Evolutionary conservation across 2,113 vertebrate genomes (phyloP).

Genomic region (Meriones unguiculatus): DNA sequence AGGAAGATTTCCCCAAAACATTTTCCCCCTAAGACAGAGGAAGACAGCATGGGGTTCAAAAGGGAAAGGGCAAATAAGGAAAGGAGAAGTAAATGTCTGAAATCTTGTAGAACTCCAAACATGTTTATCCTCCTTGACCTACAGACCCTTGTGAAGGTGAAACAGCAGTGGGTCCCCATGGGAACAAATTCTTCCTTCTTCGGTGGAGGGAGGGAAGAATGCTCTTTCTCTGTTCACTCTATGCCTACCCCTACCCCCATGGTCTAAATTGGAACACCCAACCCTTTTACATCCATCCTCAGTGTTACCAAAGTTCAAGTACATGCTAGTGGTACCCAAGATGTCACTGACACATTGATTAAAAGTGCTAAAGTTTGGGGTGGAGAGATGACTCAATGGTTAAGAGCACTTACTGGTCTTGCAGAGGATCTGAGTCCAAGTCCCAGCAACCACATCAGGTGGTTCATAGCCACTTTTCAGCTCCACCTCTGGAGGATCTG

Average conservation of each 20-base stretch:
- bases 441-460: neutral
- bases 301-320: neutral
- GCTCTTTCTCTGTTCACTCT: neutral
- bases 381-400: no score
- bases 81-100: neutral
- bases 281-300: no score
- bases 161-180: neutral
- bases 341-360: neutral
- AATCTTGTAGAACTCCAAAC: neutral
- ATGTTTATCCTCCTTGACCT: neutral
- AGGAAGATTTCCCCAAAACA: constrained; percentile 7
- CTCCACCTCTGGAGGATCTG: neutral
- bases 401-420: neutral
- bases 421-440: neutral
- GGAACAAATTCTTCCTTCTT: neutral
- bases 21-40: neutral
- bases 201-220: neutral
- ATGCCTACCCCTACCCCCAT: neutral
- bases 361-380: neutral
- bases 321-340: neutral
- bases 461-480: neutral
- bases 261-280: neutral
- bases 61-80: neutral
- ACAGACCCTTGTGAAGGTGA: neutral
- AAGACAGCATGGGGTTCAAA: neutral